Conservation (phyloP, 2,113 vertebrate species). For the Otocyon megalotis region DNA sequence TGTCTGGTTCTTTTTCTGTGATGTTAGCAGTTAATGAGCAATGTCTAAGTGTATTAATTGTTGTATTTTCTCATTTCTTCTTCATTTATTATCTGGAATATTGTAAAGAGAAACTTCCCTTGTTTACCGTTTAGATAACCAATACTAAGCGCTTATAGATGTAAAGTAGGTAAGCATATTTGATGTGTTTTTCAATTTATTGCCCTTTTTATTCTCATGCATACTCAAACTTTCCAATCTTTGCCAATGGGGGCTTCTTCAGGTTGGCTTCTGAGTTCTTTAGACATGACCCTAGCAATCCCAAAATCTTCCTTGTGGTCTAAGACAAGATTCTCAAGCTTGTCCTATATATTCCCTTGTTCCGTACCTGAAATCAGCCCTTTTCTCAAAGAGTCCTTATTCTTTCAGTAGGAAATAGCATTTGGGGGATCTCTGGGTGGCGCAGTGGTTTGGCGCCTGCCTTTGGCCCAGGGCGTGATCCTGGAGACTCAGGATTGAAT, state of each 20-base stretch:
- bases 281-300: neutral
- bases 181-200: neutral
- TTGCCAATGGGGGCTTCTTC: neutral
- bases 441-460: no score
- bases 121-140: neutral
- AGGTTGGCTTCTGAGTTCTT: neutral
- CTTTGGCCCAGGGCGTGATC: no score
- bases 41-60: neutral
- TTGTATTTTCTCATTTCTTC: neutral
- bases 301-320: neutral
- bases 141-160: neutral
- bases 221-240: neutral
- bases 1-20: neutral
- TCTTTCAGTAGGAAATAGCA: neutral
- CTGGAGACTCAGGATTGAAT: no score
- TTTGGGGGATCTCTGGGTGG: no score
- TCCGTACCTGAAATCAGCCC: neutral
- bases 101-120: neutral
- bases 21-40: neutral
- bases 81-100: neutral
- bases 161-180: neutral
- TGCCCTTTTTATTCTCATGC: neutral
- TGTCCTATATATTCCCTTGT: neutral
- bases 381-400: neutral
- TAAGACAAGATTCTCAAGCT: neutral